These are phyloP conservation scores for Cremastinae sp. DNA, from an alignment of 2,888 invertebrate species.

Conservation along the genomic window DNA sequence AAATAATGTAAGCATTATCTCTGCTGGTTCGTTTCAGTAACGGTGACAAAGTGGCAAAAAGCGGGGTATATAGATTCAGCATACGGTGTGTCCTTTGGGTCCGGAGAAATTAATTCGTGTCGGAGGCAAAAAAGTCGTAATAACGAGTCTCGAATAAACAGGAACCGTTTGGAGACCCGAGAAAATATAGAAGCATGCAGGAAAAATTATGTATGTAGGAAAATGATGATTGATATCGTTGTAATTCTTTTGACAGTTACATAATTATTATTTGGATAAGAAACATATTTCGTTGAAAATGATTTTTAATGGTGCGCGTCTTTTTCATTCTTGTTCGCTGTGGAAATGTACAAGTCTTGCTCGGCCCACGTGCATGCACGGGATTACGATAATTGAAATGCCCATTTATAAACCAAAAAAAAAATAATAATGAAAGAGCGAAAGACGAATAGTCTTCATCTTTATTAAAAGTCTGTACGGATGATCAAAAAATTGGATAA, in stretches of 20 bases:
- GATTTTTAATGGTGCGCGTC: constrained; percentile 1
- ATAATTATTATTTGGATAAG: constrained; percentile 2
- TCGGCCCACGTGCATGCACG: background rate
- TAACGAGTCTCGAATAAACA: constrained; percentile 4
- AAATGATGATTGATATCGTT: background rate
- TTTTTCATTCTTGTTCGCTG: background rate
- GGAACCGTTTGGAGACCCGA: no score
- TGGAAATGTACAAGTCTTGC: constrained; percentile 3
- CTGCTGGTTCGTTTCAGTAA: constrained; percentile 10
- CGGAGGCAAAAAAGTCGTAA: constrained; percentile 49
- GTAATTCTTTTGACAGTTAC: constrained; percentile 1
- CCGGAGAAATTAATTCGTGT: no score
- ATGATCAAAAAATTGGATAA: constrained; percentile 32
- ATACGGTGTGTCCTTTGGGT: constrained; percentile 6
- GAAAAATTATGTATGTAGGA: background rate
- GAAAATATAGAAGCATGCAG: no score
- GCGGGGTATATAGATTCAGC: constrained; percentile 47
- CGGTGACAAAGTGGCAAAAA: constrained; percentile 61
- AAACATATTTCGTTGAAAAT: constrained; percentile 14
- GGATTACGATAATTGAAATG: constrained; percentile 11
- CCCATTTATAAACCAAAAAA: background rate
- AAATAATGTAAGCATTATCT: background rate
- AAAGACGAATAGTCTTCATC: background rate
- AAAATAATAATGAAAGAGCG: background rate
- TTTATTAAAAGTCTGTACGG: background rate